Evolutionary conservation across 2,113 vertebrate genomes (phyloP).

Genomic region (Dolichotis patagonum): DNA sequence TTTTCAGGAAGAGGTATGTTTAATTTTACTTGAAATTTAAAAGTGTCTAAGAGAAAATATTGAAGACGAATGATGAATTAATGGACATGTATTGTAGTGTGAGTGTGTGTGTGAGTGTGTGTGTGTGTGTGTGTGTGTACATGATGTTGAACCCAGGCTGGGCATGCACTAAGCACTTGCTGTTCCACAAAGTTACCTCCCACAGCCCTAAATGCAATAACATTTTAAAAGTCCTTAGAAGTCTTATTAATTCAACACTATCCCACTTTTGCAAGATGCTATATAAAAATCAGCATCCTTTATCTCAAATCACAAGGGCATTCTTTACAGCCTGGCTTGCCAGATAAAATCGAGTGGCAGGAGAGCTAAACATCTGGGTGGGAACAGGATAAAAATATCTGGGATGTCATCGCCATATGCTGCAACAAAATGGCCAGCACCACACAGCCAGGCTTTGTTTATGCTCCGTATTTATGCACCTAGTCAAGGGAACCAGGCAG

Average conservation of each 20-base stretch:
- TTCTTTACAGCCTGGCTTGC: constrained; percentile 44
- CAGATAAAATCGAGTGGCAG: constrained; percentile 49
- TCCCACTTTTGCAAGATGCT: constrained; percentile 24
- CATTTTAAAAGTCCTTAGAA: not conserved
- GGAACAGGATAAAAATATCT: constrained; percentile 72
- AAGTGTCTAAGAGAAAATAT: not conserved
- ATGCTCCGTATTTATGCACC: constrained; percentile 60
- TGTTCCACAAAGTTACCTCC: not conserved
- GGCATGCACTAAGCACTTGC: not conserved
- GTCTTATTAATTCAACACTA: not conserved
- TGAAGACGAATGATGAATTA: not conserved
- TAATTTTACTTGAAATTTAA: constrained; percentile 1
- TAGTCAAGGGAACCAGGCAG: constrained; percentile 61
- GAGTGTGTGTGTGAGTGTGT: not conserved
- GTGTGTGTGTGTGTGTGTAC: not conserved
- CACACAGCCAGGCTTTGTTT: constrained; percentile 77
- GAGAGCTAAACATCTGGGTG: constrained; percentile 63
- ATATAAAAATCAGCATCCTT: not conserved
- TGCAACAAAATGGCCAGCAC: constrained; percentile 69
- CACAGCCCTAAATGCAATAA: not conserved
- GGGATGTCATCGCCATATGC: constrained; percentile 46
- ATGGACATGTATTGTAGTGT: not conserved
- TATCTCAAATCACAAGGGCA: constrained; percentile 50
- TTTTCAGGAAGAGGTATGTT: not conserved
- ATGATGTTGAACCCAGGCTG: not conserved